A percentile compares a stretch with the other conserved stretches of the same genome.
Evolutionary conservation across 2,113 vertebrate species (phyloP).

Genomic region (Willisornis vidua): DNA sequence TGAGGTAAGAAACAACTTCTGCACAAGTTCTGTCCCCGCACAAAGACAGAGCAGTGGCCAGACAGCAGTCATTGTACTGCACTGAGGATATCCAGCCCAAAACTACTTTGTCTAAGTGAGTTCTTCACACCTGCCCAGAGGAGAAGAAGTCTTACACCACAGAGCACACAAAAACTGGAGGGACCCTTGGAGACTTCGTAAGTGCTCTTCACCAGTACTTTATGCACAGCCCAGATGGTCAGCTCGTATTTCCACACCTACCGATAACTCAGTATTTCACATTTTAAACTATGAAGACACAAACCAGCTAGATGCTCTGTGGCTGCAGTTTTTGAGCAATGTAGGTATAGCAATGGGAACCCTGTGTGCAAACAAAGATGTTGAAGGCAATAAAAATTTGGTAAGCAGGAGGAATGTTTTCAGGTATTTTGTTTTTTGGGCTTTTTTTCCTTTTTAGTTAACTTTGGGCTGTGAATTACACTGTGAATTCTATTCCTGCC

Average conservation of each 20-base stretch:
- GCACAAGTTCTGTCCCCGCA: not conserved
- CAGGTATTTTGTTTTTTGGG: not conserved
- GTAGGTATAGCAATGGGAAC: not conserved
- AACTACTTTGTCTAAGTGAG: not conserved
- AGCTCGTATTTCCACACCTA: not conserved
- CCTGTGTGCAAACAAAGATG: not conserved
- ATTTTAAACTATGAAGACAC: not conserved
- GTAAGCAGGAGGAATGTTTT: not conserved
- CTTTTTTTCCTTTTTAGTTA: not conserved
- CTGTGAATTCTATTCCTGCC: not conserved
- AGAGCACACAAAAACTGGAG: not conserved
- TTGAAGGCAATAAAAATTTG: not conserved
- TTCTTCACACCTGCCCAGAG: not conserved
- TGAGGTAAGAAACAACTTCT: not conserved
- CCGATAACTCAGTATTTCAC: not conserved
- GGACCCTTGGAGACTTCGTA: not conserved
- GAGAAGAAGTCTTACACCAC: not conserved
- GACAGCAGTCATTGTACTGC: accelerated
- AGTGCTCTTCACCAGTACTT: accelerated
- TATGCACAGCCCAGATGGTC: not conserved
- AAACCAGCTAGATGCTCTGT: not conserved
- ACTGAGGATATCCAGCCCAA: not conserved
- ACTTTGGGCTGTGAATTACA: not conserved
- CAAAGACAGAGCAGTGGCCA: not conserved
- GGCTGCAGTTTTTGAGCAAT: not conserved